These are phyloP conservation scores for Torymus tubicola DNA, from an alignment of 2,888 invertebrate species.

Conservation along the genomic window DNA sequence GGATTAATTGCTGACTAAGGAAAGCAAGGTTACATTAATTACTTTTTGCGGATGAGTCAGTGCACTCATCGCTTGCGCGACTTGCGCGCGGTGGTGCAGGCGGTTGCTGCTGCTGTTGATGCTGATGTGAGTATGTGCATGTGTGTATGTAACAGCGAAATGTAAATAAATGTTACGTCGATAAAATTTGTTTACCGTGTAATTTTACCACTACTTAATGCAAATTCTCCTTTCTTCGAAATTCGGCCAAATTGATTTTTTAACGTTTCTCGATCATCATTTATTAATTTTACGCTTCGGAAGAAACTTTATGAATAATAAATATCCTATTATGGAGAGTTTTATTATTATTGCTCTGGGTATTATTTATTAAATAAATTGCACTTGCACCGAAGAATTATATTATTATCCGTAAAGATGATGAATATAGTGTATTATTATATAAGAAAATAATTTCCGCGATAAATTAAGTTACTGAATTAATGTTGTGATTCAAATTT, in stretches of 20 bases:
- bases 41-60: conserved; percentile 72
- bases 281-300: conserved; percentile 48
- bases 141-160: conserved; percentile 1
- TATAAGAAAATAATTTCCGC: conserved; percentile 33
- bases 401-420: conserved; percentile 36
- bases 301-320: conserved; percentile 47
- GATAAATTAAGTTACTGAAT: conserved; percentile 17
- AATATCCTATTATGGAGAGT: conserved; percentile 30
- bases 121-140: not conserved
- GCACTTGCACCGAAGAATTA: not conserved
- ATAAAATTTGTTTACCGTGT: conserved; percentile 46
- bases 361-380: conserved; percentile 48
- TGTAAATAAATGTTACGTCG: conserved; percentile 49
- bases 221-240: conserved; percentile 16
- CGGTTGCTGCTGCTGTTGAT: not conserved
- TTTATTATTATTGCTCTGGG: conserved; percentile 42
- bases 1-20: conserved; percentile 75
- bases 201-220: conserved; percentile 30
- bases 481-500: conserved; percentile 1
- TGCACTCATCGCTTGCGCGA: conserved; percentile 46
- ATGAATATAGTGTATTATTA: conserved; percentile 36
- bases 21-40: conserved; percentile 72
- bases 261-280: conserved; percentile 38
- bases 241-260: conserved; percentile 44
- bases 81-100: not conserved